A percentile compares a stretch with the other conserved stretches of the same genome.
Conservation (phyloP, 2,113 vertebrate species). For the Micronycteris hirsuta region DNA sequence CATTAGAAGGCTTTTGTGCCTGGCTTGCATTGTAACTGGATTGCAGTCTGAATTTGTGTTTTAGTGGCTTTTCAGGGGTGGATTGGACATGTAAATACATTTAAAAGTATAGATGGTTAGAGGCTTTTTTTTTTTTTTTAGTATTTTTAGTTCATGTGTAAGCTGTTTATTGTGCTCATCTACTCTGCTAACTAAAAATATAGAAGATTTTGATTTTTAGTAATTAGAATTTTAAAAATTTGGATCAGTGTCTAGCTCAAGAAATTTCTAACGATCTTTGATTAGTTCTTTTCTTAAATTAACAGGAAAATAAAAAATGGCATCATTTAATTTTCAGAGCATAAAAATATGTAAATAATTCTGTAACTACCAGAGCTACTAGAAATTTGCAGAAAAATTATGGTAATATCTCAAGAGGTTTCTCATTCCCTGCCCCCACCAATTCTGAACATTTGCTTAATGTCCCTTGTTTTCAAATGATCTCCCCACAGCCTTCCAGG, state of each 20-base stretch:
- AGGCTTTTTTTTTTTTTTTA: slow-evolving; percentile 44
- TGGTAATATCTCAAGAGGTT: slow-evolving; percentile 67
- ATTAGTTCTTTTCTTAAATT: slow-evolving; percentile 94
- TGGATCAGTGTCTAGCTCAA: slow-evolving; percentile 75
- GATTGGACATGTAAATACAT: slow-evolving; percentile 79
- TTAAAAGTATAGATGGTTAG: slow-evolving; percentile 71
- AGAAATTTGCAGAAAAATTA: slow-evolving; percentile 68
- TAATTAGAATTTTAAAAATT: slow-evolving; percentile 77
- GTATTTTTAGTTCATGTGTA: slow-evolving; percentile 76
- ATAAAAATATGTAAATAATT: slow-evolving; percentile 75
- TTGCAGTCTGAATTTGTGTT: slow-evolving; percentile 84
- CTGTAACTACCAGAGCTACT: slow-evolving; percentile 53
- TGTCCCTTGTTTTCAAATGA: slow-evolving; percentile 67
- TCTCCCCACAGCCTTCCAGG: background rate
- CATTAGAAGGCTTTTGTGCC: slow-evolving; percentile 94
- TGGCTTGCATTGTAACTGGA: slow-evolving; percentile 82
- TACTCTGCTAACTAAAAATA: slow-evolving; percentile 68
- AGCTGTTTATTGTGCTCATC: slow-evolving; percentile 75
- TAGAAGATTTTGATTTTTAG: slow-evolving; percentile 71
- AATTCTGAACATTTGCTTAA: slow-evolving; percentile 61
- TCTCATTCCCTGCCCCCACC: background rate
- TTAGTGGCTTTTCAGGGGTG: slow-evolving; percentile 75
- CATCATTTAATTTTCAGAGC: slow-evolving; percentile 71
- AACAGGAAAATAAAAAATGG: slow-evolving; percentile 86
- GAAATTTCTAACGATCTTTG: slow-evolving; percentile 91